Base-by-base conservation (phyloP, 2,797 vertebrate genomes). In the Cuculus canorus region DNA sequence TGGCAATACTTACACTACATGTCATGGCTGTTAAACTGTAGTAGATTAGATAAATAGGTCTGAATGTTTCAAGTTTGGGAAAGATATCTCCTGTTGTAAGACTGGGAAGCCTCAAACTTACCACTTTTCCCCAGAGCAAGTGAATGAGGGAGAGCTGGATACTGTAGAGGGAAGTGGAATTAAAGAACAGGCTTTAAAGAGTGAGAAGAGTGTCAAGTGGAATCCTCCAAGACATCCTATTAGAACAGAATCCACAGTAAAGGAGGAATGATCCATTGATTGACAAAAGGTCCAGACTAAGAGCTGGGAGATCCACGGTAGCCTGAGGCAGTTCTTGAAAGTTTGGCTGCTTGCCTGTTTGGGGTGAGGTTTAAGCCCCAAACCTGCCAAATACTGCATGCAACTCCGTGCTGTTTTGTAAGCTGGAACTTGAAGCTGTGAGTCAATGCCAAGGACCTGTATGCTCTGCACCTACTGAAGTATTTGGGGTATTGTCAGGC, bases 401-500 rank as follows among this genome's bases (percentile, higher is more conserved):
- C 50, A 96, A 33, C 54, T 88, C 59, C 89, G 63, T 70, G 75
- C 63, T 54, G 50, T 83, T 94, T 86, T 95, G 79, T 82, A 88
- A 60, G 30, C 30, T 93, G 92, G 54, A 45, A 85, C 93, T 63
- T 80, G 27, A 59, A 93, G 39, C 82, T 89, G 52, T 81, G 53
- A 81, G 57, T 37, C 63, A 37, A 43, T 65, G 84, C 86, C 43
- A 79, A 71, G 47, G 47, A 63, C 18, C 53, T 91, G 57, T 78
- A 16, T 76, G 60, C 41, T 82, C 75, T 88, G 57, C 65, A 73
- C 54, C 89, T 93, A 60, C 66, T 93, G 91, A 91, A 95, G 64
- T 92, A 94, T 89, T 94, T 82, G 53, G 70, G 72, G 27, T 86
- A 84, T 96, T 94, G 73, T 96, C 54, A 94, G 53, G 91, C 66